Evolutionary conservation across 2,797 vertebrate genomes (phyloP), one percentile per base, ranked within the genome.

Genomic region (Cyprinodon diabolis): DNA sequence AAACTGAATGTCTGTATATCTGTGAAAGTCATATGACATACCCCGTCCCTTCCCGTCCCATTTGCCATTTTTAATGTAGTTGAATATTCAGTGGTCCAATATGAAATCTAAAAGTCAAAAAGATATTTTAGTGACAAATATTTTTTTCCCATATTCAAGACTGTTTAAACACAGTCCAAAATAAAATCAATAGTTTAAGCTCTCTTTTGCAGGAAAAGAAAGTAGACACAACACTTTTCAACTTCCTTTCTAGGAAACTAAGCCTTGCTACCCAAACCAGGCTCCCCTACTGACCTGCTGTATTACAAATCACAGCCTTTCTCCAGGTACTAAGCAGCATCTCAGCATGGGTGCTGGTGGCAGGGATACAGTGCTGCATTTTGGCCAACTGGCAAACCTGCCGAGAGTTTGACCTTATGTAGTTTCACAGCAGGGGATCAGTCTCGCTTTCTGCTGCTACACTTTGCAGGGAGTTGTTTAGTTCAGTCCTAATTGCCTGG

Each of bases 231-330:
- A 74, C 54, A 58, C 56, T 69, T 70, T 75, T 77, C 72, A 68
- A 68, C 81, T 65, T 57, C 55, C 65, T 49, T 52, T 69, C 75
- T 75, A 80, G 70, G 76, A 82, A 87, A 87, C 74, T 69, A 84
- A 80, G 71, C 21, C 75, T 70, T 77, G 76, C 78, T 19, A 4
- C 72, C 52, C 30, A 51, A 81, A 72, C 86, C 74, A 75, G 80
- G 78, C 86, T 75, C 45, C 30, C 11, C 43, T 3, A 68, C 73
- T 84, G 84, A 89, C 86, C 84, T 80, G 37, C 77, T 79, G 76
- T 72, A 80, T 78, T 88, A 86, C 79, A 85, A 87, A 91, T 89
- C 73, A 85, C 85, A 90, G 69, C 86, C 79, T 84, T 83, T 84
- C 87, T 85, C 80, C 69, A 58, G 78, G 84, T 86, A 82, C 69